Base-by-base conservation (phyloP, 2,113 vertebrate species). In the Helogale parvula region DNA sequence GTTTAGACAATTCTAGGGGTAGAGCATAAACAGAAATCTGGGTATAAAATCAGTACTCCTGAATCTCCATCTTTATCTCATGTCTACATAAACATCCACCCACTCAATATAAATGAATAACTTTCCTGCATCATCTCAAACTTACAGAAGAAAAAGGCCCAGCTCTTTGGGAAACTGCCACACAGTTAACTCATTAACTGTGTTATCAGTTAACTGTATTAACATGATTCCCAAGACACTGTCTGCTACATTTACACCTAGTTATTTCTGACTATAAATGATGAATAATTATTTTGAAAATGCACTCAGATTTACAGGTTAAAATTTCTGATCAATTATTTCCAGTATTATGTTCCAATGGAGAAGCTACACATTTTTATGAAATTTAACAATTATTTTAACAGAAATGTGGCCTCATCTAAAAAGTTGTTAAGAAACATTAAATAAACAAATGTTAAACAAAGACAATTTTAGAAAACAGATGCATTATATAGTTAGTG, bases 391-490 rank as follows among this genome's bases (percentile, higher is more conserved):
- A 86, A 66, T 80, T 47, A 84, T 74, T 86, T 92, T 66, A 85
- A 89, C 2, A 68, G 16, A 84, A 85, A 90, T 23, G 33, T 71
- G 41, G 47, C 3, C 4, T 35, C 80, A 57, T 69, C 81, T 82
- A 90, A 72, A 84, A 3, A 19, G 41, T 50, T 91, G 41, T 33
- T 69, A 57, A 57, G 57, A 82, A 65, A 57, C 21, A 72, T 11
- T 68, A 79, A 79, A 85, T 35, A 76, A 84, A 88, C 19, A 57
- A 57, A 57, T 57, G 21, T 60, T 60, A 60, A 60, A 85, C 35
- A 68, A 84, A 88, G 82, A 66, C 69, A 82, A 92, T 52, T 88
- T 88, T 88, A 79, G 72, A 65, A 87, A 90, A 95, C 16, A 57
- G n/a, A 93, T 69, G 12, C 10, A 76, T 33, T 57, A 74, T 74